These are phyloP conservation scores for Lutjanus campechanus DNA, from an alignment of 2,797 vertebrate genomes.

Conservation along the genomic window DNA sequence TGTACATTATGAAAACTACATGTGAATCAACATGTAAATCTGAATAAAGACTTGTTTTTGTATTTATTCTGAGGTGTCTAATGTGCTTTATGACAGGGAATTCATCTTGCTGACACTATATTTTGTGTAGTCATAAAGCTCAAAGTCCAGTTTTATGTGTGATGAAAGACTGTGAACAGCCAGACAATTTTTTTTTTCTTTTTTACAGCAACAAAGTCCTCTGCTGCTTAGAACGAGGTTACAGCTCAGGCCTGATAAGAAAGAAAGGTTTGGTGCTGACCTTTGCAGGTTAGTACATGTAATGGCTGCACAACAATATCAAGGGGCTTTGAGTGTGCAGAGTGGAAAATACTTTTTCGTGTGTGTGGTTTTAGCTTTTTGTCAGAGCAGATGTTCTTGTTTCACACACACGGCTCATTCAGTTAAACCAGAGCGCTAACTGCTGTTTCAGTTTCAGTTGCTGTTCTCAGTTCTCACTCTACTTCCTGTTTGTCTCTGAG, in stretches of 20 bases:
- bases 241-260: constrained; percentile 3
- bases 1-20: constrained; percentile 54
- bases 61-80: constrained; percentile 46
- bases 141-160: constrained; percentile 56
- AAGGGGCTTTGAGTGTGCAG: not conserved
- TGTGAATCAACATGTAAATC: constrained; percentile 68
- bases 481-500: constrained; percentile 73
- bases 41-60: constrained; percentile 72
- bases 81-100: not conserved
- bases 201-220: constrained; percentile 24
- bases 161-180: not conserved
- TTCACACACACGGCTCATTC: constrained; percentile 6
- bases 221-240: not conserved
- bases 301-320: not conserved
- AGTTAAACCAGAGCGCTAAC: constrained; percentile 50
- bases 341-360: constrained; percentile 13
- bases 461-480: constrained; percentile 67
- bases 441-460: constrained; percentile 75
- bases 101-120: constrained; percentile 8
- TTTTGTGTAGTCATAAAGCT: constrained; percentile 34
- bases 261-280: constrained; percentile 1
- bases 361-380: constrained; percentile 36
- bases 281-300: constrained; percentile 8
- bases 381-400: constrained; percentile 35
- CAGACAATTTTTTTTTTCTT: not conserved